A percentile compares a stretch with the other conserved stretches of the same genome.
Conservation (phyloP, 1,140 invertebrate genomes). For the Vollenhovia emeryi region DNA sequence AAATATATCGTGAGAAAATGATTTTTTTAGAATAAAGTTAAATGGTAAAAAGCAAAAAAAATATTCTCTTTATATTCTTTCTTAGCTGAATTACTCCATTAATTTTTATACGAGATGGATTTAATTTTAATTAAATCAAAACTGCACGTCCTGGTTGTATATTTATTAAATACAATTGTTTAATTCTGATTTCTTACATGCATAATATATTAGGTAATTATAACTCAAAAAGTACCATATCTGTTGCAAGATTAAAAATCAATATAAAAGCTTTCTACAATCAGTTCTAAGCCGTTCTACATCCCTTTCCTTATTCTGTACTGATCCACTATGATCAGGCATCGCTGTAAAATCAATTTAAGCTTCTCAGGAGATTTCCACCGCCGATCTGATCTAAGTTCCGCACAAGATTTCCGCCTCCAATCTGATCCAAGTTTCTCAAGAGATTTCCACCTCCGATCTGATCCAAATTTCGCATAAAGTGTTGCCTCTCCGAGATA, state of each 20-base stretch:
- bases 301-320: background rate
- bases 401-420: slow-evolving; percentile 84
- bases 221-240: background rate
- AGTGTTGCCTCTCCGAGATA: slow-evolving; percentile 80
- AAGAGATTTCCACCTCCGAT: slow-evolving; percentile 85
- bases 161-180: slow-evolving; percentile 11
- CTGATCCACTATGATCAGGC: background rate
- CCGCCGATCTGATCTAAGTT: slow-evolving; percentile 79
- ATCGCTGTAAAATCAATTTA: background rate
- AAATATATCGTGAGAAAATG: background rate
- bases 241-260: slow-evolving; percentile 6
- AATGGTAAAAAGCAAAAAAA: background rate
- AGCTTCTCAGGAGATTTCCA: slow-evolving; percentile 81
- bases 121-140: slow-evolving; percentile 17
- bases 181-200: background rate
- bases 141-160: background rate
- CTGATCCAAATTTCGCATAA: slow-evolving; percentile 76
- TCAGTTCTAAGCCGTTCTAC: background rate
- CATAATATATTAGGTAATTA: background rate
- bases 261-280: background rate
- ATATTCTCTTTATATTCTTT: background rate
- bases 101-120: background rate
- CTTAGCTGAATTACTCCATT: background rate
- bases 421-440: slow-evolving; percentile 77
- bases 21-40: background rate